phyloP scores from a whole-genome alignment of 2,797 vertebrate genomes.

The Phalloptychus januarius region DNA sequence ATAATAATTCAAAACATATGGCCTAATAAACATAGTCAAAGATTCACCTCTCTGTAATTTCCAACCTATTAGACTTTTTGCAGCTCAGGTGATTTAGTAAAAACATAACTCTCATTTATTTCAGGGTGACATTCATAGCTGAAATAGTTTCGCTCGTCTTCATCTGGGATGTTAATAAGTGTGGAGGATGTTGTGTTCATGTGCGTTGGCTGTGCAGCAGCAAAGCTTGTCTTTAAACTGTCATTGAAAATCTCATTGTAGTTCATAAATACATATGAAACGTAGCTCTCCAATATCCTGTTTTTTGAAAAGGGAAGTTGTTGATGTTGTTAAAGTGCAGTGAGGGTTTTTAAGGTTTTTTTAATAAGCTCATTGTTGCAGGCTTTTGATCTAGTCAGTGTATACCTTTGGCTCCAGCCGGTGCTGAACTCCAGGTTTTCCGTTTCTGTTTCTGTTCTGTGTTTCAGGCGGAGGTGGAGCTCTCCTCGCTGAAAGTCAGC shows the following conservation, averaged over 20 bases:
- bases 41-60: not conserved
- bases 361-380: not conserved
- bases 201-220: not conserved
- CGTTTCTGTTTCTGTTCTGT: slow-evolving; percentile 1
- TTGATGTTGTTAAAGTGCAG: slow-evolving; percentile 7
- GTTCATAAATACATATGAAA: slow-evolving; percentile 2
- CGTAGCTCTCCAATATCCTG: not conserved
- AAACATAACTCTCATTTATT: not conserved
- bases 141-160: too few species aligned
- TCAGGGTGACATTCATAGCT: not conserved
- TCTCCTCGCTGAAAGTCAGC: slow-evolving; percentile 70
- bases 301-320: slow-evolving; percentile 22
- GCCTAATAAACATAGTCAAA: not conserved
- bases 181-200: not conserved
- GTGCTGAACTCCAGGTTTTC: not conserved
- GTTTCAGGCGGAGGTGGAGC: slow-evolving; percentile 82
- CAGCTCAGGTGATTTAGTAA: not conserved
- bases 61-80: not conserved
- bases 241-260: slow-evolving; percentile 11
- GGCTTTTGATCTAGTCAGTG: not conserved
- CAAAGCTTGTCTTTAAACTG: not conserved
- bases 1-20: too few species aligned
- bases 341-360: not conserved
- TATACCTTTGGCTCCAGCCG: not conserved
- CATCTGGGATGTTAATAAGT: not conserved